These are phyloP conservation scores for Pachydiplax longipennis DNA, from an alignment of 2,888 invertebrate species.

Conservation along the genomic window DNA sequence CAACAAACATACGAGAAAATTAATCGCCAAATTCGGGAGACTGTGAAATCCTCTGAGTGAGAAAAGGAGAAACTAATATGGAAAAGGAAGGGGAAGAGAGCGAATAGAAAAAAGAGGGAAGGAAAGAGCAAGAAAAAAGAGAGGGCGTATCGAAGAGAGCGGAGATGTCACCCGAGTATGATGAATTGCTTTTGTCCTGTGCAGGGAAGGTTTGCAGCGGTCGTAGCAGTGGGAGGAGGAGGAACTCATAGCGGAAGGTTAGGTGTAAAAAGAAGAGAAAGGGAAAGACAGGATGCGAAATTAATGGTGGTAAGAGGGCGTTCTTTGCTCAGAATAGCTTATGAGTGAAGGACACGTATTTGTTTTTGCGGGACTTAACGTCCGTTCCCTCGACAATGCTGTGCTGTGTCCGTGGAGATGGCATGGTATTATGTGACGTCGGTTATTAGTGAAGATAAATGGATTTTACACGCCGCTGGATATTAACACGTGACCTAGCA, in stretches of 20 bases:
- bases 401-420: constrained; percentile 24
- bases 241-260: not conserved
- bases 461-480: constrained; percentile 45
- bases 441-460: constrained; percentile 45
- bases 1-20: too few species aligned
- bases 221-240: not conserved
- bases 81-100: not conserved
- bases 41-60: too few species aligned
- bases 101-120: not conserved
- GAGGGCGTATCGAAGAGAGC: not conserved
- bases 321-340: constrained; percentile 45
- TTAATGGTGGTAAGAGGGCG: constrained; percentile 44
- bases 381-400: constrained; percentile 29
- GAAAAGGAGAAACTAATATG: not conserved
- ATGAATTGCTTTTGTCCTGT: constrained; percentile 43
- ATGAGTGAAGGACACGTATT: constrained; percentile 45
- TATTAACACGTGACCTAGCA: constrained; percentile 43
- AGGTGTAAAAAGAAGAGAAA: not conserved
- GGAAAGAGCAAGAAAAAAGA: not conserved
- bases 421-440: constrained; percentile 33
- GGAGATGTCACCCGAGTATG: constrained; percentile 43
- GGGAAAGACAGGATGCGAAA: constrained; percentile 43
- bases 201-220: not conserved
- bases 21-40: too few species aligned
- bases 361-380: constrained; percentile 40